Evolutionary conservation across 1,140 invertebrate genomes (phyloP), one percentile per base, ranked within the genome.

Genomic region (Diabrotica virgifera): DNA sequence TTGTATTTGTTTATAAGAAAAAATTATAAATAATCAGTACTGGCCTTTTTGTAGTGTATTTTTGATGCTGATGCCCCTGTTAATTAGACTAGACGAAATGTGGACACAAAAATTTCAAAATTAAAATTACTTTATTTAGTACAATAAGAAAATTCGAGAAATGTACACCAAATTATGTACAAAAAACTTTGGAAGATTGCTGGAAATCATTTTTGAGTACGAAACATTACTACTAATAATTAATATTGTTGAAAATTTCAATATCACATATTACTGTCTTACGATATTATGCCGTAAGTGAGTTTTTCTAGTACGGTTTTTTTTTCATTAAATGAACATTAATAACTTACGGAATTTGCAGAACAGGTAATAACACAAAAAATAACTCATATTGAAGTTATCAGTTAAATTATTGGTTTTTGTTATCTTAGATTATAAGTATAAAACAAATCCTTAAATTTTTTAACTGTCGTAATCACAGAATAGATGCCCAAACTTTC

Each of bases 151-250:
- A 61, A 59, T 50, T 59, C 24, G 24, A 24, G n/a, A 36, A 56
- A 64, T 13, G 12, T 62, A 55, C 54, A 14, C 36, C 36, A 56
- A 58, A 60, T 59, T 69, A 68, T 68, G 24, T 72, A 70, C 64
- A 72, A 68, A 67, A 65, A 66, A 68, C 65, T 69, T 66, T 69
- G 62, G 65, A 63, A 69, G 58, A 64, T 59, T 60, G 59, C 59
- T 60, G 40, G 35, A 54, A 46, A 46, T 46, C n/a, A 46, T 46
- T 46, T 24, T 46, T 46, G 38, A 61, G 60, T 58, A 62, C 65
- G 65, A 66, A 66, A 61, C 53, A 59, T 64, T 55, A 55, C 53
- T 35, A 10, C 53, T 52, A 55, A 13, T 55, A 55, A 55, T 10
- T 55, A 24, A 14, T 14, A 11, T 10, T 8, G 10, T 55, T 14